phyloP scores from a whole-genome alignment of 92 coral and sea anemone genomes.

The Isaurus tuberculatus region DNA sequence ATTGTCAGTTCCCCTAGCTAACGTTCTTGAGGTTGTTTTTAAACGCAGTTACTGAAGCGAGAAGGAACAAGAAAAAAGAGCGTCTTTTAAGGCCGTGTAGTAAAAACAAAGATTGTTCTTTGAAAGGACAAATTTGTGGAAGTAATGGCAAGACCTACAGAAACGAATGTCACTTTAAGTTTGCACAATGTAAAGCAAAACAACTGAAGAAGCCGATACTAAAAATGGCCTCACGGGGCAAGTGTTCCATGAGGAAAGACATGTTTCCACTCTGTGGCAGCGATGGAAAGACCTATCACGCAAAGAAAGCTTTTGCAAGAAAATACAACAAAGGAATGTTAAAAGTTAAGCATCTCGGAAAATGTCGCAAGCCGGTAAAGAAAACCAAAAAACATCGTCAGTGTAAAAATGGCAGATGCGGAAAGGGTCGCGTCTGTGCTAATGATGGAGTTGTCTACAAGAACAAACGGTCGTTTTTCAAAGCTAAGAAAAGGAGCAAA shows the following conservation, averaged over 20 bases:
- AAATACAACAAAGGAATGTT: background rate
- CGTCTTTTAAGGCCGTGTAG: background rate
- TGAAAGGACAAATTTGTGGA: background rate
- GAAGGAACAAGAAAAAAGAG: background rate
- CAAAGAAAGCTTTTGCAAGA: background rate
- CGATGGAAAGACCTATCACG: background rate
- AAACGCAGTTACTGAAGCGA: background rate
- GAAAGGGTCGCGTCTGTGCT: background rate
- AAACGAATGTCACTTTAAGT: background rate
- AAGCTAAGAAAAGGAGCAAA: background rate
- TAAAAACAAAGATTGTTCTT: background rate
- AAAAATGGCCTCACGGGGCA: background rate
- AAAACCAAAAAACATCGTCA: background rate
- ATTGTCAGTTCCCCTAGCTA: too few species aligned
- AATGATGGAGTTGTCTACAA: background rate
- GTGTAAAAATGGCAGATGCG: background rate
- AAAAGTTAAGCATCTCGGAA: background rate
- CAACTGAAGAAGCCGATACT: background rate
- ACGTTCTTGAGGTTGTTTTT: background rate
- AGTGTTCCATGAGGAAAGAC: background rate
- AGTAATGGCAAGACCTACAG: background rate
- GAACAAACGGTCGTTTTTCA: background rate
- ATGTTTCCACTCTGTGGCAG: background rate
- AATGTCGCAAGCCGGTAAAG: background rate
- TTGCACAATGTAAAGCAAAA: background rate